These are phyloP conservation scores for Hyles vespertilio DNA, from an alignment of 1,140 invertebrate genomes.

Conservation along the genomic window DNA sequence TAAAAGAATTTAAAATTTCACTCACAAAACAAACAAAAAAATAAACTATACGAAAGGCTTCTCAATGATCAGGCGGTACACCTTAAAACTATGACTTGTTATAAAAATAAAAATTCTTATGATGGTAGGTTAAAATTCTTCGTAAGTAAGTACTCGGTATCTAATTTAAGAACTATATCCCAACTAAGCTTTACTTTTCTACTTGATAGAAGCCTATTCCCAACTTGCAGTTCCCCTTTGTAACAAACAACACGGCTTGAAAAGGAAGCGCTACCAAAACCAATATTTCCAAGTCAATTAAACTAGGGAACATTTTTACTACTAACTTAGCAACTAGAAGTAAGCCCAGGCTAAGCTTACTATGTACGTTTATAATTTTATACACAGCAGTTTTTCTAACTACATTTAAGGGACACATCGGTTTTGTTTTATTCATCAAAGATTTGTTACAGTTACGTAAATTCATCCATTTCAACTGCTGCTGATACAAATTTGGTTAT, in stretches of 20 bases:
- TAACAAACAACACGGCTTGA: slow-evolving; percentile 59
- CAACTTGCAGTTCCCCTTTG: slow-evolving; percentile 44
- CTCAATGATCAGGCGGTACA: slow-evolving; percentile 63
- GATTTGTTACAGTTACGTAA: not conserved
- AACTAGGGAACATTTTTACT: slow-evolving; percentile 80
- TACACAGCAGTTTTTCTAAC: slow-evolving; percentile 64
- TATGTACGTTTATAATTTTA: slow-evolving; percentile 72
- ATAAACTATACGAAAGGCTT: slow-evolving; percentile 5
- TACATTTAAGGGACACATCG: slow-evolving; percentile 60
- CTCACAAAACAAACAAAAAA: no score
- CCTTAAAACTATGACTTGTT: no score
- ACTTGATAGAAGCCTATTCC: slow-evolving; percentile 18
- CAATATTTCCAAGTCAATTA: slow-evolving; percentile 82
- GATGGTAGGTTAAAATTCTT: slow-evolving; percentile 66
- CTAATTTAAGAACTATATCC: slow-evolving; percentile 63
- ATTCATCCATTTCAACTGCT: no score
- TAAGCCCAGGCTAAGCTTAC: slow-evolving; percentile 71
- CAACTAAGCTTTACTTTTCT: slow-evolving; percentile 69
- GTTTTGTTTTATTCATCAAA: not conserved
- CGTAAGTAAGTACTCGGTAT: slow-evolving; percentile 58
- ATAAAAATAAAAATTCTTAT: slow-evolving; percentile 54
- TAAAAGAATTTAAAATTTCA: no score
- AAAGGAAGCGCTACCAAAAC: slow-evolving; percentile 56
- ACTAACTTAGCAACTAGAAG: slow-evolving; percentile 70
- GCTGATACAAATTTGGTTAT: no score